Percentiles rank a stretch among this genome's conserved stretches.
Evolutionary conservation across 2,113 vertebrate genomes (phyloP).

Genomic region (Eira barbara): DNA sequence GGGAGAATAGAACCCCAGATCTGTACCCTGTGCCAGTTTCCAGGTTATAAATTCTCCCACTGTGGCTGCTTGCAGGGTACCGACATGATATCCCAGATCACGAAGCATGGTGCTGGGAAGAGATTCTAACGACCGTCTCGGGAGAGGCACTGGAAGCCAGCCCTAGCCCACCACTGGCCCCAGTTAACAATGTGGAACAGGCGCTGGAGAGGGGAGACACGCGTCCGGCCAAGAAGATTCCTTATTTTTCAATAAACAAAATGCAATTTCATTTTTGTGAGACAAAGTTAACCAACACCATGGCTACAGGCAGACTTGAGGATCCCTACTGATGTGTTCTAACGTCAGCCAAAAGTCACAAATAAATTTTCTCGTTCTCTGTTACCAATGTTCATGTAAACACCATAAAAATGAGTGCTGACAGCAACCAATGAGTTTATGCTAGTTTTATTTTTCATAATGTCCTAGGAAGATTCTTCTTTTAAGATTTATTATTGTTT

Average conservation of each 20-base stretch:
- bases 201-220: background rate
- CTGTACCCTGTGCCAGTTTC: background rate
- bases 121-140: background rate
- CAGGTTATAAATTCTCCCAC: background rate
- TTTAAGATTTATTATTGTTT: slow-evolving; percentile 57
- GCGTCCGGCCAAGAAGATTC: background rate
- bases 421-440: slow-evolving; percentile 26
- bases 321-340: background rate
- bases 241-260: background rate
- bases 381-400: slow-evolving; percentile 23
- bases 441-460: slow-evolving; percentile 36
- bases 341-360: background rate
- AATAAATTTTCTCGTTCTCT: background rate
- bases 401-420: slow-evolving; percentile 29
- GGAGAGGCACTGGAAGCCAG: background rate
- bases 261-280: background rate
- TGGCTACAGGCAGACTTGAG: background rate
- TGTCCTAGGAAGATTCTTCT: slow-evolving; percentile 1
- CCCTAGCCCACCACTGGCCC: background rate
- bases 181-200: background rate
- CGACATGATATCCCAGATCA: background rate
- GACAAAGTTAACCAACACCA: background rate
- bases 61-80: background rate
- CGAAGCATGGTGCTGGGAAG: background rate
- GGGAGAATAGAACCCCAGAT: background rate